phyloP scores from a whole-genome alignment of 2,797 vertebrate species.

The Psittacula derbiana region DNA sequence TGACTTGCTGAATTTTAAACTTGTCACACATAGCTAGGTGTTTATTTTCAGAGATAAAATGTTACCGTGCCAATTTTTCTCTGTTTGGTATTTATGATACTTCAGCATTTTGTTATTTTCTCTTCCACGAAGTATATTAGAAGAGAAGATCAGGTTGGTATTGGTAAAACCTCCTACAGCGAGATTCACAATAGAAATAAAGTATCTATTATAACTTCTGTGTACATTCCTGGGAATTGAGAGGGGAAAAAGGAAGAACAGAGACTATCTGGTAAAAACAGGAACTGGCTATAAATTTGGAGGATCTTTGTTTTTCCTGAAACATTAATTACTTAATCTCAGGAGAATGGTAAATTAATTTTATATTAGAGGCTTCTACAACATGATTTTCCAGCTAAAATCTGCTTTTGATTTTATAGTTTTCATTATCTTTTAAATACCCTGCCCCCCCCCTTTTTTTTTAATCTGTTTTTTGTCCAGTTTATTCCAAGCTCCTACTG shows the following conservation, averaged over 20 bases:
- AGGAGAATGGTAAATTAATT: slow-evolving; percentile 72
- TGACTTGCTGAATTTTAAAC: neutral
- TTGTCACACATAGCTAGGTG: neutral
- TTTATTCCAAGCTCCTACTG: slow-evolving; percentile 68
- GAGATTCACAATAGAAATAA: neutral
- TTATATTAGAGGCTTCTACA: slow-evolving; percentile 59
- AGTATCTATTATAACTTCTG: neutral
- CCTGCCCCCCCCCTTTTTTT: neutral
- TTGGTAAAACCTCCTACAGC: neutral
- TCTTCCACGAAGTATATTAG: neutral
- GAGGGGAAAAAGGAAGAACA: neutral
- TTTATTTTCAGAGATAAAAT: neutral
- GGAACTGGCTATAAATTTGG: slow-evolving; percentile 59
- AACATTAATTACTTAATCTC: slow-evolving; percentile 70
- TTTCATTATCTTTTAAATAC: slow-evolving; percentile 65
- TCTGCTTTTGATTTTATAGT: slow-evolving; percentile 66
- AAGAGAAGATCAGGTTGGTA: neutral
- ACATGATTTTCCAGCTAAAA: slow-evolving; percentile 61
- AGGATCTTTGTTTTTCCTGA: slow-evolving; percentile 62
- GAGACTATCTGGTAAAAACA: slow-evolving; percentile 46
- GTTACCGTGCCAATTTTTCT: neutral
- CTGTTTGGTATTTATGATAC: neutral
- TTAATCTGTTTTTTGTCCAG: slow-evolving; percentile 69
- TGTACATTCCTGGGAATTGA: neutral
- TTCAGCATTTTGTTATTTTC: neutral